A percentile compares a stretch with the other conserved stretches of the same genome.
These are phyloP conservation scores for Elephas maximus DNA, from an alignment of 2,113 vertebrate genomes.

Conservation along the genomic window DNA sequence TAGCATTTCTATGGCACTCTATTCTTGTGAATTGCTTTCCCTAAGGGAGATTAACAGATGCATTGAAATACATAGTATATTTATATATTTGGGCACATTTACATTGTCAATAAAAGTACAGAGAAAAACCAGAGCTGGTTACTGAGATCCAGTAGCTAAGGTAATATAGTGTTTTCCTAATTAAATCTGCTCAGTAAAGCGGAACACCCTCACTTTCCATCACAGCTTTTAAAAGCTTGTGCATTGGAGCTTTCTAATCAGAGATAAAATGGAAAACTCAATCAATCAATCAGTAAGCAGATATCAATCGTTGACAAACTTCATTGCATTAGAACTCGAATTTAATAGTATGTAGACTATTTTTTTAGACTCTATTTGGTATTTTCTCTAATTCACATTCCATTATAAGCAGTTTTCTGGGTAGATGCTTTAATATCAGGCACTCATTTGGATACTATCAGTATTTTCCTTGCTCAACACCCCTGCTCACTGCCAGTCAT, in stretches of 20 bases:
- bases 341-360: slow-evolving; percentile 17
- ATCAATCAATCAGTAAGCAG: background rate
- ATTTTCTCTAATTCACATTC: slow-evolving; percentile 47
- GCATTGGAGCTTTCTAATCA: background rate
- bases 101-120: slow-evolving; percentile 42
- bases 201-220: slow-evolving; percentile 39
- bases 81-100: slow-evolving; percentile 58
- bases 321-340: slow-evolving; percentile 57
- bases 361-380: background rate
- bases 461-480: slow-evolving; percentile 37
- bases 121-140: slow-evolving; percentile 9
- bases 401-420: background rate
- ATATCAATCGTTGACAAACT: slow-evolving; percentile 43
- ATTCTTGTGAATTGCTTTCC: slow-evolving; percentile 73
- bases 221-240: slow-evolving; percentile 21
- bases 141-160: slow-evolving; percentile 27
- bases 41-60: slow-evolving; percentile 63
- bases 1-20: slow-evolving; percentile 81
- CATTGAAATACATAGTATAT: slow-evolving; percentile 47
- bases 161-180: background rate
- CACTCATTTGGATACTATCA: slow-evolving; percentile 1
- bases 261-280: slow-evolving; percentile 38
- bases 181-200: slow-evolving; percentile 55
- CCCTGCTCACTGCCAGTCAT: slow-evolving; percentile 6
- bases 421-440: slow-evolving; percentile 11